These are phyloP conservation scores for Epirrita christyi DNA, from an alignment of 2,888 invertebrate species.

Conservation along the genomic window DNA sequence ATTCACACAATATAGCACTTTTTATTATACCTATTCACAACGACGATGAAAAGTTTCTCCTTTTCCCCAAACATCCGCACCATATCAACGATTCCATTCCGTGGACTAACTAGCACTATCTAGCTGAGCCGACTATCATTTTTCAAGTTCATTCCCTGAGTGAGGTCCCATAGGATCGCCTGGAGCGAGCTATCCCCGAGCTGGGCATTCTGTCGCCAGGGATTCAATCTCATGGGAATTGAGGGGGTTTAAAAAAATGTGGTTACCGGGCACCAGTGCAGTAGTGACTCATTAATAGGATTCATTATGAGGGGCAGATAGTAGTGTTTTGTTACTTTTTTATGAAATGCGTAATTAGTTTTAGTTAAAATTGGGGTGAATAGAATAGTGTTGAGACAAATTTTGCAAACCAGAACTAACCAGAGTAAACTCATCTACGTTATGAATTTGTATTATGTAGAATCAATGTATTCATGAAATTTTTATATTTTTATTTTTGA, in stretches of 20 bases:
- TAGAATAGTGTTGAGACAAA: not conserved
- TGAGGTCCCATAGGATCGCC: constrained; percentile 63
- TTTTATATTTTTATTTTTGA: too few relatives aligned
- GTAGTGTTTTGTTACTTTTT: constrained; percentile 11
- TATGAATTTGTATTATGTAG: too few relatives aligned
- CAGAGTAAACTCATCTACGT: too few relatives aligned
- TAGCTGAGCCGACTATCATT: constrained; percentile 43
- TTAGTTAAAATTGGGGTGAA: not conserved
- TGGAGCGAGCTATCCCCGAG: constrained; percentile 49
- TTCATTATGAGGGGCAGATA: constrained; percentile 13
- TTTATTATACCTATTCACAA: not conserved
- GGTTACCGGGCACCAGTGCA: constrained; percentile 19
- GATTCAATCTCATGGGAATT: constrained; percentile 85
- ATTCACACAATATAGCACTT: not conserved
- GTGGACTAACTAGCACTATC: constrained; percentile 29
- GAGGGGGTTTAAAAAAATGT: constrained; percentile 64
- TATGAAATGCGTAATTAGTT: not conserved
- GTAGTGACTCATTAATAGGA: constrained; percentile 33
- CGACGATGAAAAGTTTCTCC: not conserved
- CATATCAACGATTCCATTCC: constrained; percentile 20
- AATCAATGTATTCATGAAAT: too few relatives aligned
- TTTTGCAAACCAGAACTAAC: too few relatives aligned
- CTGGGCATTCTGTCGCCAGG: constrained; percentile 69
- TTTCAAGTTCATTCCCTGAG: constrained; percentile 67
- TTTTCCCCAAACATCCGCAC: not conserved